phyloP scores from a whole-genome alignment of 2,888 invertebrate species.

The Galerucella calmariensis region DNA sequence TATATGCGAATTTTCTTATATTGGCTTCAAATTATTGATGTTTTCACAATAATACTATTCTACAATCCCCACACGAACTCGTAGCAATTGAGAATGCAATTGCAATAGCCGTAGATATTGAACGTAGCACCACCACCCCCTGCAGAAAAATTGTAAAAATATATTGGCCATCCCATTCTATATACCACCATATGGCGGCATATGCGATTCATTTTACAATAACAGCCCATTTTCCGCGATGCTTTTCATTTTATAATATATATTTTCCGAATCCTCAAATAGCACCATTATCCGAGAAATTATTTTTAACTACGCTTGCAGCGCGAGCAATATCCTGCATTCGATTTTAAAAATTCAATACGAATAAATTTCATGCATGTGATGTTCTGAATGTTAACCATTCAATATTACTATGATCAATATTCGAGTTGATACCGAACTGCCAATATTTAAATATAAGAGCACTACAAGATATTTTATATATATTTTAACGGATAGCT shows the following conservation, averaged over 20 bases:
- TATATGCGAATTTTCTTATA: not conserved
- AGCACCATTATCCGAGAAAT: constrained; percentile 41
- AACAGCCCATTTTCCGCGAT: constrained; percentile 43
- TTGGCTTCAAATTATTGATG: not conserved
- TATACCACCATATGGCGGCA: constrained; percentile 38
- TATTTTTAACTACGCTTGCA: constrained; percentile 41
- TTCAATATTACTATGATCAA: constrained; percentile 19
- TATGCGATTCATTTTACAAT: constrained; percentile 45
- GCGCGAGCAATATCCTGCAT: constrained; percentile 35
- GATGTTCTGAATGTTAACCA: constrained; percentile 28
- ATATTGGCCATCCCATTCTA: constrained; percentile 44
- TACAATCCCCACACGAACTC: not conserved
- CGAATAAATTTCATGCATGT: constrained; percentile 47
- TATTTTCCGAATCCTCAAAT: constrained; percentile 42
- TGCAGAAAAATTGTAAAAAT: constrained; percentile 40
- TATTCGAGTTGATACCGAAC: constrained; percentile 4
- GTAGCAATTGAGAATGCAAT: not conserved
- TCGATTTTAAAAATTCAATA: constrained; percentile 43
- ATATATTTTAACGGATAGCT: not conserved
- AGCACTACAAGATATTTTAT: not conserved
- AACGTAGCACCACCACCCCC: constrained; percentile 27
- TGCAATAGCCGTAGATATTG: constrained; percentile 25
- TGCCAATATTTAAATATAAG: too few species aligned
- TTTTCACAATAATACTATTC: not conserved
- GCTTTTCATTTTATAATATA: constrained; percentile 43